Evolutionary conservation across 2,113 vertebrate species (phyloP).

Genomic region (Empidonax alnorum): DNA sequence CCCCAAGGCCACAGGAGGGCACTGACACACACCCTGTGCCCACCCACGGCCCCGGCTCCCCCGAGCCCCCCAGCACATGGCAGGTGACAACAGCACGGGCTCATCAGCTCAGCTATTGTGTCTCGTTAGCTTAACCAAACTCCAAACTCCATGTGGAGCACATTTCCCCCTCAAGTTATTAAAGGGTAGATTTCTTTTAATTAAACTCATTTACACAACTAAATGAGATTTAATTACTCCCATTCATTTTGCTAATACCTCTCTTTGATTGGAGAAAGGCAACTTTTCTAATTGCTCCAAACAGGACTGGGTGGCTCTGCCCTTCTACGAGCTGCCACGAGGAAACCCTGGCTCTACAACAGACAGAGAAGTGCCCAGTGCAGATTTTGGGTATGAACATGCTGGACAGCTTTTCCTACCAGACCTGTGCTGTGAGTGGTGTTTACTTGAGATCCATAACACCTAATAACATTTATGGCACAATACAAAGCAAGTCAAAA

Average conservation of each 20-base stretch:
- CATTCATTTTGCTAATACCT: slow-evolving; percentile 83
- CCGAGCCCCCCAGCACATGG: accelerated
- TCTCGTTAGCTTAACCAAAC: slow-evolving; percentile 82
- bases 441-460: accelerated
- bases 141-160: slow-evolving; percentile 74
- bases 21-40: accelerated
- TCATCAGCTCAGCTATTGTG: slow-evolving; percentile 80
- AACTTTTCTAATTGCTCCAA: slow-evolving; percentile 81
- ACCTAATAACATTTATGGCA: not conserved
- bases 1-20: not conserved
- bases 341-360: not conserved
- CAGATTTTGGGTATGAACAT: not conserved
- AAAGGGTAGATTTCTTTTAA: slow-evolving; percentile 84
- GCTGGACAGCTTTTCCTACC: not conserved
- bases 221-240: slow-evolving; percentile 85
- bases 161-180: slow-evolving; percentile 82
- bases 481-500: not conserved
- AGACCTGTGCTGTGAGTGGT: accelerated
- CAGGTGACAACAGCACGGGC: slow-evolving; percentile 60
- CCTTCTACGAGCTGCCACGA: not conserved
- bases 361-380: not conserved
- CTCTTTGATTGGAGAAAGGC: slow-evolving; percentile 78
- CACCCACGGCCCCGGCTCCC: not conserved
- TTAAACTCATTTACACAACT: slow-evolving; percentile 84
- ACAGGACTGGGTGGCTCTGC: slow-evolving; percentile 35